Percentiles rank a stretch among this genome's conserved stretches.
phyloP scores from a whole-genome alignment of 2,113 vertebrate species.

The Pollimyrus isidori region DNA sequence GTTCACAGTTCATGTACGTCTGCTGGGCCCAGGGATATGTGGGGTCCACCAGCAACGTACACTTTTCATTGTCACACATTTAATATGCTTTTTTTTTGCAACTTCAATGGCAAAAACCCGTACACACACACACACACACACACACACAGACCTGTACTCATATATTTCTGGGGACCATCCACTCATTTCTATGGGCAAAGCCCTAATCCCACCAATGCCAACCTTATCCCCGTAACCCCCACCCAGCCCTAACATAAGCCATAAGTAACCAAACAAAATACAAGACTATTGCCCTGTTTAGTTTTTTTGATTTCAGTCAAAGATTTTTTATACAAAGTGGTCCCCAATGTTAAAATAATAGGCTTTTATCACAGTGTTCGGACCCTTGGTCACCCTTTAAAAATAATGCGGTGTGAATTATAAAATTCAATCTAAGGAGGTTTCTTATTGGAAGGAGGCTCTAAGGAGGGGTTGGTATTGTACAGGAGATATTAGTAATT shows the following conservation, averaged over 20 bases:
- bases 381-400: not conserved
- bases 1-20: not conserved
- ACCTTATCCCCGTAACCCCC: not conserved
- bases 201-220: not conserved
- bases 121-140: too few species aligned
- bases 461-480: not conserved
- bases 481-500: not conserved
- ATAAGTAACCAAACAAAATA: not conserved
- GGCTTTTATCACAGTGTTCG: too few species aligned
- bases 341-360: too few species aligned
- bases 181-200: not conserved
- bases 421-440: not conserved
- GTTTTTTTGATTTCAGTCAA: not conserved
- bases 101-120: not conserved
- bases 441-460: not conserved
- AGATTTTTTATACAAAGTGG: not conserved
- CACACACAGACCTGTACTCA: not conserved
- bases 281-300: not conserved
- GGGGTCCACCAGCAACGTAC: not conserved
- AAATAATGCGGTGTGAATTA: not conserved
- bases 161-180: not conserved
- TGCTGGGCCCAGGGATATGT: not conserved
- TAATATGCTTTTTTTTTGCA: not conserved
- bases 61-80: not conserved
- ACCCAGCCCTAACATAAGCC: not conserved